A percentile compares a stretch with the other conserved stretches of the same genome.
Evolutionary conservation across 2,888 invertebrate species (phyloP).

Genomic region (Xylota sylvarum): DNA sequence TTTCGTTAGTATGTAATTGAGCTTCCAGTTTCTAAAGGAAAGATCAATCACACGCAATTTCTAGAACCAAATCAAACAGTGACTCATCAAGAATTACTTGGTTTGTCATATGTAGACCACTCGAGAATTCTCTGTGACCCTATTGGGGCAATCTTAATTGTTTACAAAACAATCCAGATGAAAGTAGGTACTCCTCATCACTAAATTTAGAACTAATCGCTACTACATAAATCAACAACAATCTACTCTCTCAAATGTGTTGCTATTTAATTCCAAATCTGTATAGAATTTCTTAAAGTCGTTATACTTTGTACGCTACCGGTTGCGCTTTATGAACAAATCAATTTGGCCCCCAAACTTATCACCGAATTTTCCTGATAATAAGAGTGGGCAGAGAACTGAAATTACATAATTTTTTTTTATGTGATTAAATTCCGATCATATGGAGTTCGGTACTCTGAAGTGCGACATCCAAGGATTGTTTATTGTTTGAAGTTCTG

Average conservation of each 20-base stretch:
- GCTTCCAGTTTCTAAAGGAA: too few species aligned
- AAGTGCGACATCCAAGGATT: conserved; percentile 1
- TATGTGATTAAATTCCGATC: neutral
- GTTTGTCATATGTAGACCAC: too few species aligned
- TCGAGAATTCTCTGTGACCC: too few species aligned
- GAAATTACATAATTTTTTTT: conserved; percentile 5
- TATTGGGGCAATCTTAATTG: too few species aligned
- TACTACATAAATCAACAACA: too few species aligned
- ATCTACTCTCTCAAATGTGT: neutral
- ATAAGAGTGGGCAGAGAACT: conserved; percentile 7
- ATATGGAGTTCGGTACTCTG: neutral
- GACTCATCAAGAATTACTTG: too few species aligned
- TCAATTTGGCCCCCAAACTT: neutral
- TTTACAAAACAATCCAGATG: too few species aligned
- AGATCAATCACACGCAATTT: too few species aligned
- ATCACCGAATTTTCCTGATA: conserved; percentile 5
- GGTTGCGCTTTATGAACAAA: neutral
- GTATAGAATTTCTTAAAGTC: neutral
- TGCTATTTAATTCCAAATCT: neutral
- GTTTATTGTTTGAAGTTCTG: neutral
- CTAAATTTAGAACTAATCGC: too few species aligned
- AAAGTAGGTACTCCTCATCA: too few species aligned
- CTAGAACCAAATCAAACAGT: too few species aligned
- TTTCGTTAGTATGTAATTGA: too few species aligned
- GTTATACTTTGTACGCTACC: conserved; percentile 12